phyloP scores from a whole-genome alignment of 2,113 vertebrate species.

The Podilymbus podiceps region DNA sequence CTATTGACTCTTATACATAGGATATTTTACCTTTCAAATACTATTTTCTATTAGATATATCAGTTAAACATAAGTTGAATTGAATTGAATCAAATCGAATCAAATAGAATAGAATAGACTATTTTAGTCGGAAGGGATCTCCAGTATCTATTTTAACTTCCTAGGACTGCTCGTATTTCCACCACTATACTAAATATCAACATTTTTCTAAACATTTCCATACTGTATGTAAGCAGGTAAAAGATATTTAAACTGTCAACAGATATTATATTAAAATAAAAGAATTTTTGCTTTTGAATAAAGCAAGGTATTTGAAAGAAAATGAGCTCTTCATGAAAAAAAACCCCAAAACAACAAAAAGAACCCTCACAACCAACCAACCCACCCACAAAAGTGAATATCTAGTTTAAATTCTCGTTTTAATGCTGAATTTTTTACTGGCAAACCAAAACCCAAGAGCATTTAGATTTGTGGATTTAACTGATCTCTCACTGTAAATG shows the following conservation, averaged over 20 bases:
- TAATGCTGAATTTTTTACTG: neutral
- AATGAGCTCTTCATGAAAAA: neutral
- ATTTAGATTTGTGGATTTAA: neutral
- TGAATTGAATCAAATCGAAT: neutral
- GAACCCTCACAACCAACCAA: no score
- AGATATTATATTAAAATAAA: neutral
- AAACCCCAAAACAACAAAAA: neutral
- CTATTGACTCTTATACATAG: neutral
- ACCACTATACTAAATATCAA: neutral
- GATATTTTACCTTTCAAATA: neutral
- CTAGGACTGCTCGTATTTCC: neutral
- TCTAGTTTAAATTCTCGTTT: neutral
- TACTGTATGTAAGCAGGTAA: neutral
- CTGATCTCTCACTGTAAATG: neutral
- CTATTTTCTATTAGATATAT: no score
- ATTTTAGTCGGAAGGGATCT: no score
- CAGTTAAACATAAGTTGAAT: no score
- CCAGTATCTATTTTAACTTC: no score
- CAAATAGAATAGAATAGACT: neutral
- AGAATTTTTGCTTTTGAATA: neutral
- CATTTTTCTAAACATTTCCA: neutral
- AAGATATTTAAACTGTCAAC: neutral
- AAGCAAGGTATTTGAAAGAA: neutral
- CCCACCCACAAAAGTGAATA: fast-evolving
- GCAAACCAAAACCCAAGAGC: neutral